Evolutionary conservation across 2,888 invertebrate genomes (phyloP).

Genomic region (Bimastos eiseni): DNA sequence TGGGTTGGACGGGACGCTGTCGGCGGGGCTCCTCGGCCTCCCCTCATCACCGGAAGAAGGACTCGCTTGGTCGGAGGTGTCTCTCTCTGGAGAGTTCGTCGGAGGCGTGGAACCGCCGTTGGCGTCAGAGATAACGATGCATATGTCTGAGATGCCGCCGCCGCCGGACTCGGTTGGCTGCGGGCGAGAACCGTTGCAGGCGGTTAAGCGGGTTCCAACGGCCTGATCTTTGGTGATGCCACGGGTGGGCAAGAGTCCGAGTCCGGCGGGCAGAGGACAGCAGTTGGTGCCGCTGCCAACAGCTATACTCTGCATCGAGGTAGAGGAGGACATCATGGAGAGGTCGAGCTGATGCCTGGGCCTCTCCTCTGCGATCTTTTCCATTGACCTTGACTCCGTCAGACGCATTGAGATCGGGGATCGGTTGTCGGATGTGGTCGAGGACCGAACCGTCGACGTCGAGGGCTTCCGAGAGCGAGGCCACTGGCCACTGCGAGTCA

Average conservation of each 20-base stretch:
- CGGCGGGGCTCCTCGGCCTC: background rate
- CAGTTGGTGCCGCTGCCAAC: background rate
- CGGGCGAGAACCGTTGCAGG: background rate
- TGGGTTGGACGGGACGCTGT: background rate
- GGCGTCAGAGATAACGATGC: constrained; percentile 16
- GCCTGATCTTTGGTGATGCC: too few species aligned
- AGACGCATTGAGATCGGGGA: background rate
- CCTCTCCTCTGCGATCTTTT: constrained; percentile 18
- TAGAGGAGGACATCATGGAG: background rate
- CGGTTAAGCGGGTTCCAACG: background rate
- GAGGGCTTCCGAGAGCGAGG: background rate
- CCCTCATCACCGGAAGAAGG: background rate
- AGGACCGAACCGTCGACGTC: background rate
- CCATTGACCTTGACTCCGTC: constrained; percentile 14
- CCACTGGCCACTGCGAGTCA: background rate
- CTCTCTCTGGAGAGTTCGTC: background rate
- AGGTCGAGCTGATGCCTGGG: background rate
- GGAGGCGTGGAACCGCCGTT: background rate
- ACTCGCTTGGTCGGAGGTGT: background rate
- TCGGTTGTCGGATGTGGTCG: background rate
- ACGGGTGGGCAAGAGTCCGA: background rate
- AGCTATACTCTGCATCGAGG: constrained; percentile 16
- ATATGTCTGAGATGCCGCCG: background rate
- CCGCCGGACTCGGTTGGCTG: background rate
- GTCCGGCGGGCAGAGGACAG: background rate